phyloP scores from a whole-genome alignment of 2,888 invertebrate species.

The Stictocephala bisonia region DNA sequence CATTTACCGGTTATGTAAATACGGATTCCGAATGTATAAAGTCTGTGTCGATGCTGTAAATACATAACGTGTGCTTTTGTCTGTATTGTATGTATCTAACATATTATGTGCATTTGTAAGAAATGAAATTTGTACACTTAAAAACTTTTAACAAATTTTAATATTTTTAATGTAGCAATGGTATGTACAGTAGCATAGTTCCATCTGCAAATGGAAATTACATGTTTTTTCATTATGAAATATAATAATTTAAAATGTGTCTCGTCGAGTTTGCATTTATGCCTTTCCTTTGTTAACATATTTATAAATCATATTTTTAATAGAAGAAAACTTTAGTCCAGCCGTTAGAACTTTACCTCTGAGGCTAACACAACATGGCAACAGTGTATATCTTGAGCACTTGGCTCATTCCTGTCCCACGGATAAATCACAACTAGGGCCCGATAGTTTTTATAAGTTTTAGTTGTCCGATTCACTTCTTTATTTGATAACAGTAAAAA shows the following conservation, averaged over 20 bases:
- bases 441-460: no score
- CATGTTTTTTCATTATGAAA: slow-evolving; percentile 54
- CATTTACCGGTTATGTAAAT: slow-evolving; percentile 39
- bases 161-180: slow-evolving; percentile 54
- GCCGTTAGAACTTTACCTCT: no score
- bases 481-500: no score
- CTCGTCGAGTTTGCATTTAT: slow-evolving; percentile 1
- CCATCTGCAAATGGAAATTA: slow-evolving; percentile 52
- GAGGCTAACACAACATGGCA: no score
- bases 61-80: slow-evolving; percentile 36
- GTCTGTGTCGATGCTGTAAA: slow-evolving; percentile 26
- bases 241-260: slow-evolving; percentile 48
- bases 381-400: no score
- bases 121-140: slow-evolving; percentile 48
- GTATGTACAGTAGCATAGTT: slow-evolving; percentile 53
- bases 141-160: slow-evolving; percentile 48
- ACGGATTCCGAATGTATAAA: slow-evolving; percentile 24
- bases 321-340: no score
- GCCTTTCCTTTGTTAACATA: no score
- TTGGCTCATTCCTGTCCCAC: no score
- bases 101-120: slow-evolving; percentile 51
- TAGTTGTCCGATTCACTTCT: no score
- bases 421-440: no score
- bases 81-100: slow-evolving; percentile 51
- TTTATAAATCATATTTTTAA: no score